Evolutionary conservation across 2,888 invertebrate species (phyloP).

Genomic region (Polyploca ridens): DNA sequence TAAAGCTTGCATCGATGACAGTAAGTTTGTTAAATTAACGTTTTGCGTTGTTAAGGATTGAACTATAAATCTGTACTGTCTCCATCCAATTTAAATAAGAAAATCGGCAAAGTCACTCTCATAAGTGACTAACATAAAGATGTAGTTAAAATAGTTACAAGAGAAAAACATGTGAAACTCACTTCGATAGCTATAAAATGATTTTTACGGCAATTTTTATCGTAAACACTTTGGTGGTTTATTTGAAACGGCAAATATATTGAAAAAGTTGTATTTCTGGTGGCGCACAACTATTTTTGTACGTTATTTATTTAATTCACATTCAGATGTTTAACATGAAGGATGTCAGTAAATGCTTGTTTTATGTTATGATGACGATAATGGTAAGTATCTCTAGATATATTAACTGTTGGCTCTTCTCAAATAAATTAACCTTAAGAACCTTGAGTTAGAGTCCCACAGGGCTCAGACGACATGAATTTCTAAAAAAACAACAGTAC

Average conservation of each 20-base stretch:
- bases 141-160: slow-evolving; percentile 22
- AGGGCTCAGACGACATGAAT: too few relatives aligned
- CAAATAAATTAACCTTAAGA: too few relatives aligned
- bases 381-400: background rate
- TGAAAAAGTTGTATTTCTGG: slow-evolving; percentile 50
- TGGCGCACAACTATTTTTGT: slow-evolving; percentile 39
- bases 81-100: too few relatives aligned
- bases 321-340: slow-evolving; percentile 34
- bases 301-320: slow-evolving; percentile 27
- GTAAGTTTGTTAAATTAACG: too few relatives aligned
- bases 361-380: background rate
- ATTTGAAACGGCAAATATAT: slow-evolving; percentile 25
- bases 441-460: too few relatives aligned
- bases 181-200: slow-evolving; percentile 59
- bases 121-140: slow-evolving; percentile 8
- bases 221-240: slow-evolving; percentile 50
- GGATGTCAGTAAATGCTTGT: slow-evolving; percentile 19
- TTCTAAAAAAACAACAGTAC: too few relatives aligned
- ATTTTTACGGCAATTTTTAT: slow-evolving; percentile 57
- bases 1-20: too few relatives aligned
- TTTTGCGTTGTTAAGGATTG: too few relatives aligned
- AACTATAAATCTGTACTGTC: too few relatives aligned
- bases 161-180: slow-evolving; percentile 28
- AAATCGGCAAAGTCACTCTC: too few relatives aligned
- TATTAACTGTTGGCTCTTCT: too few relatives aligned